A percentile compares a stretch with the other conserved stretches of the same genome.
Evolutionary conservation across 37 sponge, comb jelly and placozoan genomes (phyloP).

Genomic region (Oopsacas minuta): DNA sequence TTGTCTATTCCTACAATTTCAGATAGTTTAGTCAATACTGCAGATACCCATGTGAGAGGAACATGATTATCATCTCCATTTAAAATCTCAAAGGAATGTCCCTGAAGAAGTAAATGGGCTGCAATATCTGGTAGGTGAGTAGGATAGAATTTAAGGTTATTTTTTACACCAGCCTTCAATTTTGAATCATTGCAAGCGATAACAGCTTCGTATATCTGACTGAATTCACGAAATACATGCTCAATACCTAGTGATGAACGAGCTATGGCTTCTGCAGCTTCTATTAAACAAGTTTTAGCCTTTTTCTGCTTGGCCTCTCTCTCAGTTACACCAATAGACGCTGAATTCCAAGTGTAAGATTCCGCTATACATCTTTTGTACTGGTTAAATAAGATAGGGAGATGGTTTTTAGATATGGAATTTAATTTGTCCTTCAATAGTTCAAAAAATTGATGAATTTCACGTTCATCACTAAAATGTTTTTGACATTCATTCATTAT

Average conservation of each 20-base stretch:
- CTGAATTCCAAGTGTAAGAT: neutral
- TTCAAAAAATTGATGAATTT: neutral
- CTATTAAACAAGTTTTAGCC: neutral
- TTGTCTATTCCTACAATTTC: neutral
- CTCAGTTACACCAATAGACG: neutral
- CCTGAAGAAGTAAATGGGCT: slow-evolving; percentile 25
- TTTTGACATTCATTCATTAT: neutral
- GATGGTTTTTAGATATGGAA: neutral
- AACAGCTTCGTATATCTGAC: slow-evolving; percentile 17
- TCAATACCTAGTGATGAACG: slow-evolving; percentile 23
- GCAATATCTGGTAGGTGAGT: neutral
- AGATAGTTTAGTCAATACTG: neutral
- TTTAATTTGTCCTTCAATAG: neutral
- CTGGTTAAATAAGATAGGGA: neutral
- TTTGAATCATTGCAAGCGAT: neutral
- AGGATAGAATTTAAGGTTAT: neutral
- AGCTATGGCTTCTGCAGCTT: neutral
- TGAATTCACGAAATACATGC: slow-evolving; percentile 20
- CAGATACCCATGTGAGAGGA: slow-evolving; percentile 26
- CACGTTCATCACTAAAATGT: neutral
- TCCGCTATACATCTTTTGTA: neutral
- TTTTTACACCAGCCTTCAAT: neutral
- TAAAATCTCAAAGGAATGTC: slow-evolving; percentile 26
- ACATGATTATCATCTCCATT: slow-evolving; percentile 39
- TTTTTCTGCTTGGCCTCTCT: neutral